Evolutionary conservation across 2,113 vertebrate species (phyloP).

Genomic region (Stegostoma tigrinum): DNA sequence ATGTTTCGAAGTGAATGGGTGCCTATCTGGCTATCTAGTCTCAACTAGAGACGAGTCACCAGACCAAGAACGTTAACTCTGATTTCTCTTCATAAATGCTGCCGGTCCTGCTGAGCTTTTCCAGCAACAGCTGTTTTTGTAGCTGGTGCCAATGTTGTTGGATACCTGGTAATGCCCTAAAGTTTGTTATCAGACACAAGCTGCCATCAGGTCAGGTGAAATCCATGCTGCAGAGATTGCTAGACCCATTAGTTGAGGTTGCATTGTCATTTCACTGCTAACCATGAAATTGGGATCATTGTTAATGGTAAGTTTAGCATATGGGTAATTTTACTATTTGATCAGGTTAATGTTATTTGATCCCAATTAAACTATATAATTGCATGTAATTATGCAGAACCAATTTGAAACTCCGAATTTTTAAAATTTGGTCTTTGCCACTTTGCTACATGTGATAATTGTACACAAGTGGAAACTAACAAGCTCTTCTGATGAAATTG

Average conservation of each 20-base stretch:
- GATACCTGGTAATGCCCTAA: background rate
- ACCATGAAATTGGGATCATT: background rate
- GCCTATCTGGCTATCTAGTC: background rate
- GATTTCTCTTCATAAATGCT: no score
- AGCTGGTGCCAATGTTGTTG: background rate
- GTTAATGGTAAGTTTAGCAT: background rate
- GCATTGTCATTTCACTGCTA: background rate
- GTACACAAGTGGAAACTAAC: background rate
- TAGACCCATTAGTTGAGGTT: background rate
- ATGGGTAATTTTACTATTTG: background rate
- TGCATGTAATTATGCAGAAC: background rate
- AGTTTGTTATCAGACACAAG: background rate
- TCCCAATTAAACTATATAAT: background rate
- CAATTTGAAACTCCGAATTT: background rate
- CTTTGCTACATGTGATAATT: background rate
- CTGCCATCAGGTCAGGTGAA: background rate
- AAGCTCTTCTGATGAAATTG: background rate
- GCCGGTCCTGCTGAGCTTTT: no score
- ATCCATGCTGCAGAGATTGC: background rate
- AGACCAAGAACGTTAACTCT: no score
- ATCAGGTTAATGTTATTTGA: background rate
- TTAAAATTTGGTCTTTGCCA: background rate
- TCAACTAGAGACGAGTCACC: background rate
- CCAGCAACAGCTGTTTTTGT: no score
- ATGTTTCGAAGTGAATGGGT: background rate